Conservation (phyloP, 2,113 vertebrate genomes). For the Phalacrocorax aristotelis region DNA sequence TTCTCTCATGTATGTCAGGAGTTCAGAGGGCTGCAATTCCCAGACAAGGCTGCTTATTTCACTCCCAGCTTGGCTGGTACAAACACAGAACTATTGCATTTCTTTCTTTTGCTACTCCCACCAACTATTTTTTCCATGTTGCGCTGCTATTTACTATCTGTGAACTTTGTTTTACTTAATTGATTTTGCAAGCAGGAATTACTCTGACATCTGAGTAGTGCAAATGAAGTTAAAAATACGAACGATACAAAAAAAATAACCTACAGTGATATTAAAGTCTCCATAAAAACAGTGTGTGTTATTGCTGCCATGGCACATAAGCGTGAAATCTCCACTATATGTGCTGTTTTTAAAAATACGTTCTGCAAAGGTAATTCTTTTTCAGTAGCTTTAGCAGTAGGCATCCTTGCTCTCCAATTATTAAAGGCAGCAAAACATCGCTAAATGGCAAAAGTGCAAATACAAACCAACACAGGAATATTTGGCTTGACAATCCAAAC, state of each 20-base stretch:
- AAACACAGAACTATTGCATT: neutral
- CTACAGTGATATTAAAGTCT: neutral
- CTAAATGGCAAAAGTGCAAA: neutral
- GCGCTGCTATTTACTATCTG: neutral
- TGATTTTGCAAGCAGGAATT: constrained; percentile 2
- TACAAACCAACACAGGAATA: neutral
- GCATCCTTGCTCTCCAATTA: neutral
- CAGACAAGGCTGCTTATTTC: neutral
- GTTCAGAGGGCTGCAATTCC: neutral
- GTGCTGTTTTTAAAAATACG: neutral
- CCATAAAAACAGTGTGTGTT: neutral
- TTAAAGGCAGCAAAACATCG: neutral
- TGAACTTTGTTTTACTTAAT: neutral
- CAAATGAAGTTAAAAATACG: neutral
- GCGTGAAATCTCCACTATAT: neutral
- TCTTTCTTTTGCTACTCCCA: neutral
- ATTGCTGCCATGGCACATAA: neutral
- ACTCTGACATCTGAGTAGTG: neutral
- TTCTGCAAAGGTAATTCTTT: neutral
- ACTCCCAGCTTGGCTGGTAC: neutral
- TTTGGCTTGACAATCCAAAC: too few relatives aligned
- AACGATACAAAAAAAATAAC: neutral
- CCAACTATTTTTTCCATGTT: neutral
- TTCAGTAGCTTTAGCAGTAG: neutral
- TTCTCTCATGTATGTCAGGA: neutral